Evolutionary conservation across 2,797 vertebrate genomes (phyloP).

Genomic region (Chiroxiphia lanceolata): DNA sequence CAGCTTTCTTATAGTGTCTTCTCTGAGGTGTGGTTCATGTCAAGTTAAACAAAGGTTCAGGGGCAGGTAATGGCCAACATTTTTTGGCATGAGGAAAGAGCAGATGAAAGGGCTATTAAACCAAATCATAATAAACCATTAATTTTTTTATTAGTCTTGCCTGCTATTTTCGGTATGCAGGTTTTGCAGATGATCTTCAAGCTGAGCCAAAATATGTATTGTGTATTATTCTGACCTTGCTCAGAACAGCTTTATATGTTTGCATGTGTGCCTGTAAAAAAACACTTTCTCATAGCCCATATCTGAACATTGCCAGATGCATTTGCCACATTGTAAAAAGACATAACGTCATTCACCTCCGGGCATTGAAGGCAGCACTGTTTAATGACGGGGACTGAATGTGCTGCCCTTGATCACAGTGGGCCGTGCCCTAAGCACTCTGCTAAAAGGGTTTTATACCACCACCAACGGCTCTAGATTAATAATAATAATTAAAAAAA

Average conservation of each 20-base stretch:
- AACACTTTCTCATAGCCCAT: accelerated
- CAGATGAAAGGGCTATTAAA: background rate
- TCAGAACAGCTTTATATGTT: background rate
- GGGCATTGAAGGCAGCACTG: background rate
- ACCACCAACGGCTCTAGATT: background rate
- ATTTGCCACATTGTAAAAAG: background rate
- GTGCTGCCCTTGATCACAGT: background rate
- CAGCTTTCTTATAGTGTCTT: background rate
- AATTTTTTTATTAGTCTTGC: background rate
- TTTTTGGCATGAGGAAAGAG: background rate
- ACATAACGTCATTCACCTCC: background rate
- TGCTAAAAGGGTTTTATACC: background rate
- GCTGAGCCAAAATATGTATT: background rate
- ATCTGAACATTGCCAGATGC: background rate
- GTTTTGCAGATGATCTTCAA: constrained; percentile 13
- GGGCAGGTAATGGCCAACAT: background rate
- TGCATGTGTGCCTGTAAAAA: background rate
- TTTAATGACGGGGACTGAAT: background rate
- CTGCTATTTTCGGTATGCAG: background rate
- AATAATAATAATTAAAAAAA: background rate
- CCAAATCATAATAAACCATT: background rate
- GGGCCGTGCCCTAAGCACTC: background rate
- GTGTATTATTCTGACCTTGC: background rate
- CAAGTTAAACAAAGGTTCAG: background rate
- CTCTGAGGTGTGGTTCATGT: background rate